These are phyloP conservation scores for Girardinichthys multiradiatus DNA, from an alignment of 2,113 vertebrate genomes.

Conservation along the genomic window DNA sequence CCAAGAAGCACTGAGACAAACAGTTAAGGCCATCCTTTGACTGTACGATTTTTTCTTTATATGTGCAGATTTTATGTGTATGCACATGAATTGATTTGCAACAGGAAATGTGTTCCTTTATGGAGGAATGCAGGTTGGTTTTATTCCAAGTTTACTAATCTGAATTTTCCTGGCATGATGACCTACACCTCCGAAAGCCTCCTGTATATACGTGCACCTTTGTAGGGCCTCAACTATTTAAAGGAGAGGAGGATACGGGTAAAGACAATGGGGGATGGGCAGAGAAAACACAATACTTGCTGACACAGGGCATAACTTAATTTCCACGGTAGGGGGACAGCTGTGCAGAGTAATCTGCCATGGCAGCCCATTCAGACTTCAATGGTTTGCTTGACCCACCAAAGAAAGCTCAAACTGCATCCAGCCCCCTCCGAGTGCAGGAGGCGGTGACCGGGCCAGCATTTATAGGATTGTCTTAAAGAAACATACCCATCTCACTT, in stretches of 20 bases:
- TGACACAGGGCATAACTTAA: constrained; percentile 99
- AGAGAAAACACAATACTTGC: constrained; percentile 87
- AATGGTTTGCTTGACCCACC: constrained; percentile 98
- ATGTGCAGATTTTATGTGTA: background rate
- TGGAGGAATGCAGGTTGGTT: constrained; percentile 12
- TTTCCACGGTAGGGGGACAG: constrained; percentile 99
- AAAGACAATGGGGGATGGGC: constrained; percentile 71
- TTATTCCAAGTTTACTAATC: constrained; percentile 5
- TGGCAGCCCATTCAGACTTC: constrained; percentile 98
- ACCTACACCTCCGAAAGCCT: constrained; percentile 40
- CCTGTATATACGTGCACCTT: constrained; percentile 38
- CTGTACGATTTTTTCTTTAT: constrained; percentile 18
- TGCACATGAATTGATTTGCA: constrained; percentile 17
- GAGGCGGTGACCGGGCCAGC: constrained; percentile 93
- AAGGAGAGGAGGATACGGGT: constrained; percentile 56
- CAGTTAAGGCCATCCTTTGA: constrained; percentile 15
- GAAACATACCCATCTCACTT: constrained; percentile 91
- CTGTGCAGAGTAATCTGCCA: constrained; percentile 99
- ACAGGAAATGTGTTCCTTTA: constrained; percentile 22
- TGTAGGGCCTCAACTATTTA: constrained; percentile 62
- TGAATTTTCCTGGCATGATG: constrained; percentile 32
- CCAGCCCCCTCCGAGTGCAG: constrained; percentile 88
- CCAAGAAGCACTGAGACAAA: constrained; percentile 47
- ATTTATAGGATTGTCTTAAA: constrained; percentile 98
- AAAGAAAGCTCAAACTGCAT: constrained; percentile 94